Evolutionary conservation across 2,888 invertebrate genomes (phyloP), one percentile per base, ranked within the genome.

Genomic region (Protophormia terraenovae): DNA sequence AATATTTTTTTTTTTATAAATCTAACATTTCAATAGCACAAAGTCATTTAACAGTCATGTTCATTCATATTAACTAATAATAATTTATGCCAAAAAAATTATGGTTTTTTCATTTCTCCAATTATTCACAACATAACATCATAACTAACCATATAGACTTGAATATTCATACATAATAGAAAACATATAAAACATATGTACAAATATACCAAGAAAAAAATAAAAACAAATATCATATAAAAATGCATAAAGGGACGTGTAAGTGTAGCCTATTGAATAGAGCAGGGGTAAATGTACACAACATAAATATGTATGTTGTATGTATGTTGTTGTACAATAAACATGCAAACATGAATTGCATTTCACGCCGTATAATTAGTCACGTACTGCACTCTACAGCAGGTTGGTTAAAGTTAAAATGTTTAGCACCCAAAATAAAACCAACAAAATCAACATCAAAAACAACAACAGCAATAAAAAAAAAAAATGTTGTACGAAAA

Each of bases 311-410:
- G 14, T 55, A 60, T 71, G 69, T 66, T 24, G 72, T 47, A n/a
- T 50, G 10, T 55, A 35, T 62, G 14, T n/a, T 60, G 35, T 80
- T 80, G 14, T 73, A 47, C 45, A 73, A 58, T 67, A 79, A 89
- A 89, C 90, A 90, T 88, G 89, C 88, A 87, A 89, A 90, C 90
- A 90, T 89, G 90, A 86, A 88, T 89, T 89, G 89, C 89, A 90
- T 90, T 90, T 90, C 89, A 90, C 90, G 89, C 90, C 88, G 89
- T 88, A 90, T 90, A 90, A 90, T 90, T 90, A 89, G 89, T 88
- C 86, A 87, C 84, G 79, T 84, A 86, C 77, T 66, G 66, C 58
- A 80, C 78, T 66, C 45, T 14, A 22, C 64, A 41, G 32, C 47
- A 29, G 27, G 60, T 60, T 73, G 32, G 41, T 64, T 50, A 29